A percentile compares a stretch with the other conserved stretches of the same genome.
Conservation (phyloP, 2,113 vertebrate species). For the Hipposideros armiger region DNA sequence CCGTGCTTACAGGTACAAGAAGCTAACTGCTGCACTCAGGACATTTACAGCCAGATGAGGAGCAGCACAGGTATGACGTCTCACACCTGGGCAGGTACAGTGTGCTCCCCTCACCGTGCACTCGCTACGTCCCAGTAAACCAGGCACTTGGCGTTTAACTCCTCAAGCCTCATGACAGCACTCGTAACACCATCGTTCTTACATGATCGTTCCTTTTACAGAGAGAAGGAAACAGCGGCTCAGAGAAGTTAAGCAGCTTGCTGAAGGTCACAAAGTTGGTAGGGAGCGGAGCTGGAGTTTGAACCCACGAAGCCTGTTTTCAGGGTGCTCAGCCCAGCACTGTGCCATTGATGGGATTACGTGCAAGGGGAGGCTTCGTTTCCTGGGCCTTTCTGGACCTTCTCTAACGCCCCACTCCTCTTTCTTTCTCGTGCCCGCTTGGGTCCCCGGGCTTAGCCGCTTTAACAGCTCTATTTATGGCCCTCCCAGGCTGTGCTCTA, state of each 20-base stretch:
- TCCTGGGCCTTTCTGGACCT: not conserved
- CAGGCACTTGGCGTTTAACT: not conserved
- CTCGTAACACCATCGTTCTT: not conserved
- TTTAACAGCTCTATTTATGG: not conserved
- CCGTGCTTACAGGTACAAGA: not conserved
- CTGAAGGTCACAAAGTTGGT: not conserved
- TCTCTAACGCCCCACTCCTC: not conserved
- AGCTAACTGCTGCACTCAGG: not conserved
- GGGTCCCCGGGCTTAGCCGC: not conserved
- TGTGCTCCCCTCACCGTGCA: not conserved
- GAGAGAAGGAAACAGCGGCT: not conserved
- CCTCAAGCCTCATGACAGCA: not conserved
- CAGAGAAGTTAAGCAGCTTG: not conserved
- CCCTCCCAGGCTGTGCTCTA: not conserved
- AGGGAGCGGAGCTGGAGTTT: not conserved
- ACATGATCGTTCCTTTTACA: not conserved
- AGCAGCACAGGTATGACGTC: not conserved
- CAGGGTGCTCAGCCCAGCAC: not conserved
- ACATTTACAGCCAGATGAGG: not conserved
- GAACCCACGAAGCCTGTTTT: not conserved
- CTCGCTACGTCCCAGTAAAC: not conserved
- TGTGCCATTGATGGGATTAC: not conserved
- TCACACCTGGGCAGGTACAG: not conserved
- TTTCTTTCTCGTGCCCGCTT: too few relatives aligned
- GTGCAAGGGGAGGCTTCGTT: not conserved